Conservation (phyloP, 92 coral and sea anemone species). For the Heteractis magnifica region DNA sequence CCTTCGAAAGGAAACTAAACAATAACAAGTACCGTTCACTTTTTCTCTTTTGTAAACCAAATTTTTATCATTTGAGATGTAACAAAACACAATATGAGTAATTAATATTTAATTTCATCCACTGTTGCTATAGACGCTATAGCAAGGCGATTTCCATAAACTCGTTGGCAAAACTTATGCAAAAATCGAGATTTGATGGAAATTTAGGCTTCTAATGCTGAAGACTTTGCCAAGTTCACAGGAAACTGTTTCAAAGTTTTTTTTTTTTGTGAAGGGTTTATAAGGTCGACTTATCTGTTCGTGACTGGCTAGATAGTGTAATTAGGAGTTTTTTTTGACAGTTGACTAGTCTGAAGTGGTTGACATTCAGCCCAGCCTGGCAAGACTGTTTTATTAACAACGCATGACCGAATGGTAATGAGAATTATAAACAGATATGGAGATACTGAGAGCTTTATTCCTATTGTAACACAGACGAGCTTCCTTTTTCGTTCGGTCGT, state of each 20-base stretch:
- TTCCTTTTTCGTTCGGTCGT: background rate
- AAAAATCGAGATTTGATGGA: background rate
- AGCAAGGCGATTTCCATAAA: background rate
- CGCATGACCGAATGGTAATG: constrained; percentile 12
- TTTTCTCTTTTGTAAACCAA: background rate
- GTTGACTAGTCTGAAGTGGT: background rate
- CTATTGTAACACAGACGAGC: background rate
- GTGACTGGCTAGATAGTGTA: constrained; percentile 4
- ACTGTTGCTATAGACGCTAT: constrained; percentile 4
- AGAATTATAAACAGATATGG: constrained; percentile 8
- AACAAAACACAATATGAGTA: background rate
- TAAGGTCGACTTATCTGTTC: background rate
- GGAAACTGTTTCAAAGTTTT: background rate
- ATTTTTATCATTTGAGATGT: background rate
- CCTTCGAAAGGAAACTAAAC: background rate
- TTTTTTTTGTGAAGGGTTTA: background rate
- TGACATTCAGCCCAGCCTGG: background rate
- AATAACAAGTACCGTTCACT: background rate
- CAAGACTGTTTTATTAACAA: background rate
- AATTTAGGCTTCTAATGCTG: background rate
- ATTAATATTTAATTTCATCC: background rate
- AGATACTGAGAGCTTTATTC: constrained; percentile 5
- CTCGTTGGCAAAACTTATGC: background rate
- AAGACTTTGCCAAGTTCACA: background rate
- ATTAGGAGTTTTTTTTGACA: background rate